Evolutionary conservation across 1,140 invertebrate genomes (phyloP).

Genomic region (Drosophila persimilis): DNA sequence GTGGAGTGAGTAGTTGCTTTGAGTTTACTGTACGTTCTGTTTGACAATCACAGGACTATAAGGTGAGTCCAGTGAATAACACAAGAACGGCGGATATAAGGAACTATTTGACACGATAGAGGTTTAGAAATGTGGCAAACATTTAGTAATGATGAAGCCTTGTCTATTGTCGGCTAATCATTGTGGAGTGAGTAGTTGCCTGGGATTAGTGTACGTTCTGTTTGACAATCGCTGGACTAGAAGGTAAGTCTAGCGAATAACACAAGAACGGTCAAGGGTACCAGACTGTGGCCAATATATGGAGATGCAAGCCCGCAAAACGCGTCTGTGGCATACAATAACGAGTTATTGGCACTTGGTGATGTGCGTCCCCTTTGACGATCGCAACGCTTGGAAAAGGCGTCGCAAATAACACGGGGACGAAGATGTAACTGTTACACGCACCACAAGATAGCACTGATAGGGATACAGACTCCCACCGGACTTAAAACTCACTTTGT

Average conservation of each 20-base stretch:
- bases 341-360: constrained; percentile 74
- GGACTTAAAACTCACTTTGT: constrained; percentile 90
- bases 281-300: constrained; percentile 71
- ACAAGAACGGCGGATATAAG: constrained; percentile 12
- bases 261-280: constrained; percentile 52
- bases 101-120: too few relatives aligned
- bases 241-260: constrained; percentile 45
- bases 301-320: constrained; percentile 67
- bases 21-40: constrained; percentile 27
- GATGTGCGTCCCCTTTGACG: constrained; percentile 71
- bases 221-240: constrained; percentile 67
- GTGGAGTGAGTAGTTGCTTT: constrained; percentile 10
- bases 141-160: constrained; percentile 38
- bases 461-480: background rate
- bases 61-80: constrained; percentile 22
- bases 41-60: constrained; percentile 33
- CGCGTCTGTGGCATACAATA: constrained; percentile 62
- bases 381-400: constrained; percentile 53
- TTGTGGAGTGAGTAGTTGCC: constrained; percentile 34
- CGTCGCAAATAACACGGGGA: constrained; percentile 76
- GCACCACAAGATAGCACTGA: constrained; percentile 8
- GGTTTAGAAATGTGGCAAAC: constrained; percentile 15
- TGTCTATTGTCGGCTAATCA: constrained; percentile 30
- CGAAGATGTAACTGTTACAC: constrained; percentile 22
- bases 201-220: constrained; percentile 58